These are phyloP conservation scores for Serinus canaria DNA, from an alignment of 2,113 vertebrate species.

Conservation along the genomic window DNA sequence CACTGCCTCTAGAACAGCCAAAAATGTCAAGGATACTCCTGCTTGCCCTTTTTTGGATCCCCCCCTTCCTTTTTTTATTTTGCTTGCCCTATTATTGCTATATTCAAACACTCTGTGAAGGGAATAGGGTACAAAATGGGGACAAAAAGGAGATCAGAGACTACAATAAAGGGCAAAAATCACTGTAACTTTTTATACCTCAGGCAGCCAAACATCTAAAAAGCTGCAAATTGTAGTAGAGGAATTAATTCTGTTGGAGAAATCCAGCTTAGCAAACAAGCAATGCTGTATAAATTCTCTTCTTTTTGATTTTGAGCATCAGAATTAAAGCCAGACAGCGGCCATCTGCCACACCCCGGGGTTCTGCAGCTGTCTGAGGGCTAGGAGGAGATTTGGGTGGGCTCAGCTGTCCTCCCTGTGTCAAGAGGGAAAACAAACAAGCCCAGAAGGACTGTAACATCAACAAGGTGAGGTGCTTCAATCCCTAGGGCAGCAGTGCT, in stretches of 20 bases:
- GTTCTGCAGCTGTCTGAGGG: background rate
- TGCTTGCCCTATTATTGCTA: background rate
- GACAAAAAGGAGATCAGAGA: background rate
- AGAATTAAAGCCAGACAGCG: background rate
- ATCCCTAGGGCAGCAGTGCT: background rate
- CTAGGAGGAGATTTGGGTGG: background rate
- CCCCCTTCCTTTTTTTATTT: background rate
- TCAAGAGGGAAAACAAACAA: background rate
- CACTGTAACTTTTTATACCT: background rate
- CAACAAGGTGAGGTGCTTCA: background rate
- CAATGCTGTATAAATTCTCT: background rate
- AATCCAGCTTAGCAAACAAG: background rate
- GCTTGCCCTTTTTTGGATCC: background rate
- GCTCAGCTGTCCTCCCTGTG: background rate
- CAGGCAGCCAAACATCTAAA: background rate
- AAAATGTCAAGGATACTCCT: slow-evolving; percentile 41
- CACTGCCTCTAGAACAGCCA: background rate
- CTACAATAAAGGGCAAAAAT: background rate
- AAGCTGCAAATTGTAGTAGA: background rate
- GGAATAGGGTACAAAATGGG: background rate
- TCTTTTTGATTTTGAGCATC: background rate
- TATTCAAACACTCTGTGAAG: background rate
- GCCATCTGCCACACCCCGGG: background rate
- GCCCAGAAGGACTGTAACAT: background rate
- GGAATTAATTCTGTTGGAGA: background rate